phyloP scores from a whole-genome alignment of 2,113 vertebrate species.

The Pseudorectes ferrugineus region DNA sequence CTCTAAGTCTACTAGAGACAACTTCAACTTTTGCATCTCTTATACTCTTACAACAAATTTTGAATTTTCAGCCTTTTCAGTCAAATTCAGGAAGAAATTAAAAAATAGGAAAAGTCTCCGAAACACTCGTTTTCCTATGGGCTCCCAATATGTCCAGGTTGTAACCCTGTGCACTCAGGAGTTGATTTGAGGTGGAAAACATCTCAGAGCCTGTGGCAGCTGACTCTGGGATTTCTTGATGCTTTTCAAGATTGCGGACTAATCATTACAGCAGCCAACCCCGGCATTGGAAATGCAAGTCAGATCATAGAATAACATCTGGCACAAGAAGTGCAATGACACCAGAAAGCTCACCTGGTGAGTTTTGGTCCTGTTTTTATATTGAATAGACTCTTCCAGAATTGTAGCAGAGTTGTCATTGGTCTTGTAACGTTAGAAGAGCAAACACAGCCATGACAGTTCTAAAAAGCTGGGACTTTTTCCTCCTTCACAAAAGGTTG shows the following conservation, averaged over 20 bases:
- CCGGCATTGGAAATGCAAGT: background rate
- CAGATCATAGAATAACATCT: background rate
- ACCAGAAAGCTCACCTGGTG: background rate
- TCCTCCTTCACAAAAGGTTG: background rate
- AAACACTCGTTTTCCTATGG: background rate
- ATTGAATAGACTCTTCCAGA: background rate
- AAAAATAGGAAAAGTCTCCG: background rate
- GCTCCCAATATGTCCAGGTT: background rate
- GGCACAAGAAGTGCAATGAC: rapidly evolving
- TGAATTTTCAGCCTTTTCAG: background rate
- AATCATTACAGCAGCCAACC: background rate
- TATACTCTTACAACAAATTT: background rate
- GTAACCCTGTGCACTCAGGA: background rate
- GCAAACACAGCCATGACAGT: background rate
- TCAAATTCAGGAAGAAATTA: background rate
- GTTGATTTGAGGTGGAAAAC: background rate
- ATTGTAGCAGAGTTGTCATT: background rate
- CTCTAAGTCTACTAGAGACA: background rate
- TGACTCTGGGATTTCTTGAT: background rate
- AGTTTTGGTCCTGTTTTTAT: background rate
- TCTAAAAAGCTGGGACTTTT: background rate
- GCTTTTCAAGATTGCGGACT: background rate
- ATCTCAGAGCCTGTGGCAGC: background rate
- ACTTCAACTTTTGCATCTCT: background rate
- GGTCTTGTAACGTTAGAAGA: background rate